Base-by-base conservation (phyloP, 2,888 invertebrate genomes). In the Acronicta leporina region DNA sequence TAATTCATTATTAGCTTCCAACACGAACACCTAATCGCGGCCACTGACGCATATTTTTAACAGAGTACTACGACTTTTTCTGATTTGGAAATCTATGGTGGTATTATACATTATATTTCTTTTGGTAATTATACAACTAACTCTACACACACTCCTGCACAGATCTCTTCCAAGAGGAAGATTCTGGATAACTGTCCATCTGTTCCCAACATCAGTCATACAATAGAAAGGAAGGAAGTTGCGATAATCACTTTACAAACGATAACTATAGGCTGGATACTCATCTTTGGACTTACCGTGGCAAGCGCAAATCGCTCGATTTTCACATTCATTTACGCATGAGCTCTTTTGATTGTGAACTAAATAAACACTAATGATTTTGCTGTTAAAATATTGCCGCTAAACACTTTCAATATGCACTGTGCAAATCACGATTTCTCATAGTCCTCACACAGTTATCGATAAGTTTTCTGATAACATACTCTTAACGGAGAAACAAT, bases 401-500 rank as follows among this genome's bases (percentile, higher is more conserved):
- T 20, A 25, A 16, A 13, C 41, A 11, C 38, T 33, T 9, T 14
- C 35, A 45, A 40, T 42, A 38, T 27, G 7, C n/a, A 14, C 11
- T 47, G 25, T 42, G 20, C 11, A 20, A 20, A 43, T 60, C 33
- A 51, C 43, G 16, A 68, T 52, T 27, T 38, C 30, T 46, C 9
- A 1, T 16, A 14, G 51, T 11, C 30, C 25, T 42, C 41, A 10
- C 13, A 44, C 44, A 45, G 41, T 38, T 35, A 41, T 46, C 45
- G 54, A 44, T 66, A 67, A 55, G 20, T 30, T 20, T 20, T 40
- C 40, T 49, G 52, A 72, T 47, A 67, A 41, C 58, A 52, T 49
- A 56, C 44, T 65, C 55, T 68, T 41, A 11, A 40, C 51, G 55
- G 48, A 66, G 54, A 68, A 68, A 68, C 68, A 68, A 68, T 61